Evolutionary conservation across 1,140 invertebrate species (phyloP), one percentile per base, ranked within the genome.

Genomic region (Plectrocnemia conspersa): DNA sequence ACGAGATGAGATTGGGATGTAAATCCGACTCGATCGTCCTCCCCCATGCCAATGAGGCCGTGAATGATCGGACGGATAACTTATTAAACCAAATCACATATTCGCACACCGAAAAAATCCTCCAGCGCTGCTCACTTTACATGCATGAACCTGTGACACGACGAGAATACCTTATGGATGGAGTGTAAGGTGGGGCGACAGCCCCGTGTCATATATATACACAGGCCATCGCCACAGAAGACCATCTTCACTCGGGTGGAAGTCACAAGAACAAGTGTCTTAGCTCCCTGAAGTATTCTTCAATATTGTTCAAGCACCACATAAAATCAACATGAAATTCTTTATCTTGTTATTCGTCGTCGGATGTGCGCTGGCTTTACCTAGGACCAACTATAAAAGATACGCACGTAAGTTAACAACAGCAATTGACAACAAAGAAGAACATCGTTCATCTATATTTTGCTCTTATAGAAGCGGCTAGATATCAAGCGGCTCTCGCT

Each of bases 31-130:
- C 38, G 11, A 10, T 41, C 32, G 52, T n/a, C 52, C 52, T 45
- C 40, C 27, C 52, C 33, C 41, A 23, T 44, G 52, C 40, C 52
- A 46, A 46, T 42, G 57, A 59, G 57, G 23, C 52, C 56, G 40
- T 38, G 49, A 52, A 45, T 55, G 47, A 54, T 52, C 40, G 52
- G 10, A 42, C 40, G 25, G 44, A 50, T 46, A 57, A 61, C 59
- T 61, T 61, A 54, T 57, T 54, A 54, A 61, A 61, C 55, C 59
- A 61, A 61, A 61, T 61, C 59, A 61, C 59, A 61, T 48, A 46
- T 49, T 49, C 59, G 59, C 52, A 38, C 55, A 56, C 54, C 59
- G 54, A 57, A 61, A 61, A 61, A 61, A 61, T 60, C 58, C 42
- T 57, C 59, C 52, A 27, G 25, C 49, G 42, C 41, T 48, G 59